Evolutionary conservation across 2,113 vertebrate genomes (phyloP), one percentile per base, ranked within the genome.

Genomic region (Nerophis lumbriciformis): DNA sequence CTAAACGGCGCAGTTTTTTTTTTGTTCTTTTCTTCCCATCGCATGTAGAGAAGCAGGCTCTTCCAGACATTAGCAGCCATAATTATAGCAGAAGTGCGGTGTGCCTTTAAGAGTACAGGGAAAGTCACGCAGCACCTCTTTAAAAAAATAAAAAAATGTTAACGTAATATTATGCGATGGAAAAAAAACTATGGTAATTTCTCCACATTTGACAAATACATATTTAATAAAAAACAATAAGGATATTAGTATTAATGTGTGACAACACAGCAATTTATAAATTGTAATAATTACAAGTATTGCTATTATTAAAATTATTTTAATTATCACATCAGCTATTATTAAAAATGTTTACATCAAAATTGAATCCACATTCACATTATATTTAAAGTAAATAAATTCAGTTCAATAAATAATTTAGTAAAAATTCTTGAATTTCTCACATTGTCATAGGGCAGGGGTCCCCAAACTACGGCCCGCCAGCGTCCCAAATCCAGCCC

Each of bases 11-110:
- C 53, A 0, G 14, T 57, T 57, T 45, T 57, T 57, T 37, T 57
- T 57, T 57, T 12, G 12, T 15, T 56, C 35, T 7, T 19, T 36
- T 63, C 19, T 53, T 48, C 72, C 70, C 69, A 59, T 72, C 0
- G 81, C 82, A 82, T 64, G 74, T 74, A 51, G 64, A 67, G 69
- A 63, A 38, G 59, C 71, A 39, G 67, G 64, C 55, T 68, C 45
- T 12, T 11, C 19, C 16, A 44, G 60, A 74, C 57, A 74, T 73
- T 66, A 72, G 52, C 36, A 10, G 59, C 64, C 62, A 63, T 80
- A 82, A 78, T 85, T 83, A 82, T 28, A 70, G 68, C 64, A 48
- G 65, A 72, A 77, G 70, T 64, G 39, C 54, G 16, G 11, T 42
- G 68, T 83, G 60, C 45, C 36, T 78, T 75, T 81, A 63, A 68